A percentile compares a stretch with the other conserved stretches of the same genome.
These are phyloP conservation scores for Sarcophaga peregrina DNA, from an alignment of 1,140 invertebrate genomes.

Conservation along the genomic window DNA sequence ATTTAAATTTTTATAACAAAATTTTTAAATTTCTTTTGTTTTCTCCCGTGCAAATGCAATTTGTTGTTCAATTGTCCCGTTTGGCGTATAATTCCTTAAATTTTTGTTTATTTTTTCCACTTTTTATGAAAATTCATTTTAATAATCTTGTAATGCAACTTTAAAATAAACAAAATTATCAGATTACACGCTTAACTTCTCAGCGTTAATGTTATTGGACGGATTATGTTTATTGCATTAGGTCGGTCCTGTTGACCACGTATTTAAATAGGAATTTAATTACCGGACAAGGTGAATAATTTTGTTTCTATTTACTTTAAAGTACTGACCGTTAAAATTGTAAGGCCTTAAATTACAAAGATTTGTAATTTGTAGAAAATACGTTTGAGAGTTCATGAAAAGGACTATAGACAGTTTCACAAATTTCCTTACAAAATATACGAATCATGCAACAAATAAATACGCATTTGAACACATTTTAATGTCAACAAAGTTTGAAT, in stretches of 20 bases:
- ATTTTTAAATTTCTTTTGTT: background rate
- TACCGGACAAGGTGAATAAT: background rate
- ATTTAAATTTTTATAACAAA: constrained; percentile 34
- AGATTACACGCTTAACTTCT: background rate
- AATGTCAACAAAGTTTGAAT: no score
- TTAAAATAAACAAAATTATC: constrained; percentile 34
- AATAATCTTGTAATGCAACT: constrained; percentile 18
- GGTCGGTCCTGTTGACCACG: background rate
- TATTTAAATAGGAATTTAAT: background rate
- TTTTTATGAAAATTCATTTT: background rate
- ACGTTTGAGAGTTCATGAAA: no score
- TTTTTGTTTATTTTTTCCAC: constrained; percentile 23
- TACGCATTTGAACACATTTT: no score
- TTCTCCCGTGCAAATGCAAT: background rate
- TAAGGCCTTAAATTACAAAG: no score
- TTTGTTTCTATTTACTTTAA: background rate
- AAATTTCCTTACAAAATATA: no score
- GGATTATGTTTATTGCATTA: background rate
- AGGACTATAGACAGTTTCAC: no score
- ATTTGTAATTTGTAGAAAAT: no score
- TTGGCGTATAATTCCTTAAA: constrained; percentile 15
- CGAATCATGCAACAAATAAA: no score
- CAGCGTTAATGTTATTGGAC: background rate
- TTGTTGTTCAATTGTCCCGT: constrained; percentile 1
- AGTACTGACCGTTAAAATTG: background rate